phyloP scores from a whole-genome alignment of 2,113 vertebrate genomes.

The Percopsis transmontana region DNA sequence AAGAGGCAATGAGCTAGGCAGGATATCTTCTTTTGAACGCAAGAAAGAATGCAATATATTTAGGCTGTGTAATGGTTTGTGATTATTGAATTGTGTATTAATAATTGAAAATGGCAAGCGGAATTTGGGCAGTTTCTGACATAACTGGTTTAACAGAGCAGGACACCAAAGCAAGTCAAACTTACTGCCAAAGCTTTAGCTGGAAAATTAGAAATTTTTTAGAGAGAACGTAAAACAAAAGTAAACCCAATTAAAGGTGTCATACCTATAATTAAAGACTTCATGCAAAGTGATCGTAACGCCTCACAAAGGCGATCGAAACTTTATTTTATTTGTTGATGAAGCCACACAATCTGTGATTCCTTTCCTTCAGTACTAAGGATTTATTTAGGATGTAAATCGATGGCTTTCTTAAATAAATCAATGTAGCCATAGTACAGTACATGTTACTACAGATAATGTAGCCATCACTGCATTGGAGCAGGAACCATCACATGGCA shows the following conservation, averaged over 20 bases:
- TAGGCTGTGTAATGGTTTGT: no score
- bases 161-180: no score
- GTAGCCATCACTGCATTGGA: no score
- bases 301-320: not conserved
- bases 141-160: no score
- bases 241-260: conserved; percentile 2
- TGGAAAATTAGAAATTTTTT: not conserved
- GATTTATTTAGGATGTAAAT: conserved; percentile 19
- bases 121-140: no score
- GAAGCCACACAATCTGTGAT: conserved; percentile 10
- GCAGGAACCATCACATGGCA: no score
- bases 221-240: not conserved
- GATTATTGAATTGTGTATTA: no score
- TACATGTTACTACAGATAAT: not conserved
- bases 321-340: not conserved
- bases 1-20: no score
- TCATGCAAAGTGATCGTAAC: conserved; percentile 5
- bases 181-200: not conserved
- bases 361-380: conserved; percentile 20
- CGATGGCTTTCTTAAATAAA: conserved; percentile 11
- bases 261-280: conserved; percentile 6
- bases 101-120: no score
- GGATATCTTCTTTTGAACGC: no score
- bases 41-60: no score
- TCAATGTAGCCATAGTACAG: not conserved